phyloP scores from a whole-genome alignment of 2,888 invertebrate genomes.

The Tipula helvola region DNA sequence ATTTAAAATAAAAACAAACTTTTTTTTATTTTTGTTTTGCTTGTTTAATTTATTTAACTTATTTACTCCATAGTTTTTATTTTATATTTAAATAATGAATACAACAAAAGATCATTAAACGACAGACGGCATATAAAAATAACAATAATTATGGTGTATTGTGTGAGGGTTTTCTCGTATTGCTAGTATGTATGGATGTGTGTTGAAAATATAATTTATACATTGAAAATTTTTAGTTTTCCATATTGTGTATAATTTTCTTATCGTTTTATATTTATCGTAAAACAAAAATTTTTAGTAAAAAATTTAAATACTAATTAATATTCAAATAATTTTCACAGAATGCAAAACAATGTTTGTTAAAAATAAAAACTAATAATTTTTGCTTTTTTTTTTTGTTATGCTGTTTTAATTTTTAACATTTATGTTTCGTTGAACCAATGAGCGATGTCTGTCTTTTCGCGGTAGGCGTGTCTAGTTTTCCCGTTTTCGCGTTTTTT shows the following conservation, averaged over 20 bases:
- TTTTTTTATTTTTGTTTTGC: background rate
- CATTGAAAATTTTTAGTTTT: background rate
- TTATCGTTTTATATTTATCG: background rate
- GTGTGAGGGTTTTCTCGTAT: background rate
- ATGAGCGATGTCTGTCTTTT: conserved; percentile 12
- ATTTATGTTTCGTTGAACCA: conserved; percentile 7
- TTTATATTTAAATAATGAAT: background rate
- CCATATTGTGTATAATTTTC: background rate
- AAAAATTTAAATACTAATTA: background rate
- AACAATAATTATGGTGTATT: background rate
- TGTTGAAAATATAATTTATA: background rate
- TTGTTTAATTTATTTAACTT: background rate
- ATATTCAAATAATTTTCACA: background rate
- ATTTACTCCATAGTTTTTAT: background rate
- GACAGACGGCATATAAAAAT: background rate
- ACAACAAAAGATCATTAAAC: background rate
- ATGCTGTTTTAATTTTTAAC: background rate
- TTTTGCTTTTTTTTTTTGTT: background rate
- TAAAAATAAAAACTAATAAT: background rate
- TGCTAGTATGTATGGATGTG: background rate
- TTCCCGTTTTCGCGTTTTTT: background rate
- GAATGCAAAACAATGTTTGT: background rate
- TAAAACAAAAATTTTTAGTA: background rate
- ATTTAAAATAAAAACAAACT: background rate
- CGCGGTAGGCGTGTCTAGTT: conserved; percentile 11